phyloP scores from a whole-genome alignment of 2,797 vertebrate species.

The Naso thynnoides region DNA sequence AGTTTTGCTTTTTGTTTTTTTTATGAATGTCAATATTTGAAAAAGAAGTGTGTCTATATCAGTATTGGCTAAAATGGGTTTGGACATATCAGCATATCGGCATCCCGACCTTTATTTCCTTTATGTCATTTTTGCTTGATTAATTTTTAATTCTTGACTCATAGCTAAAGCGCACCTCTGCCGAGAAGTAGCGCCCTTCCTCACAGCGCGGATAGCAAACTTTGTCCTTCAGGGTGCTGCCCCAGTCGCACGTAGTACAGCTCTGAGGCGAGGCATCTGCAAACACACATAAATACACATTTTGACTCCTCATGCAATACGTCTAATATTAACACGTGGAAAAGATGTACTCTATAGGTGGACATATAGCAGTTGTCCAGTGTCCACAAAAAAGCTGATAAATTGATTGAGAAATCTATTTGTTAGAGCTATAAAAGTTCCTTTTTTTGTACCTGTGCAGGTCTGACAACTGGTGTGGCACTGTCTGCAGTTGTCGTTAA shows the following conservation, averaged over 20 bases:
- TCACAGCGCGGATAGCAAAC: constrained; percentile 86
- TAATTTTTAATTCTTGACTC: neutral
- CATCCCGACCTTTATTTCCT: too few species aligned
- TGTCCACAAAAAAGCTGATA: neutral
- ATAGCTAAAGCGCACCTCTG: constrained; percentile 64
- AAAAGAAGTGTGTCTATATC: too few species aligned
- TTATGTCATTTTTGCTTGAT: too few species aligned
- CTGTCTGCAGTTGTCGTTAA: constrained; percentile 62
- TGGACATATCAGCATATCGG: too few species aligned
- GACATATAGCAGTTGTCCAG: neutral
- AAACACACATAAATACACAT: constrained; percentile 36
- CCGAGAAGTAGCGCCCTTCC: constrained; percentile 81
- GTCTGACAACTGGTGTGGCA: constrained; percentile 86
- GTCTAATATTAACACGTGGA: neutral
- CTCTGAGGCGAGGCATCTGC: constrained; percentile 81
- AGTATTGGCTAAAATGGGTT: too few species aligned
- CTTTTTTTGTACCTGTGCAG: constrained; percentile 73
- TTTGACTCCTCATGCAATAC: rapidly evolving
- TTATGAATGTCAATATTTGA: too few species aligned
- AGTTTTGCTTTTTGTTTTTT: too few species aligned
- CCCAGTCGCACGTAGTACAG: constrained; percentile 82
- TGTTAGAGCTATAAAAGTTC: neutral
- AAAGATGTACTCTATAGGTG: neutral
- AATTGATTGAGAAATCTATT: rapidly evolving
- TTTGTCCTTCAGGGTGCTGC: constrained; percentile 75